Evolutionary conservation across 2,113 vertebrate genomes (phyloP).

Genomic region (Barnardius zonarius): DNA sequence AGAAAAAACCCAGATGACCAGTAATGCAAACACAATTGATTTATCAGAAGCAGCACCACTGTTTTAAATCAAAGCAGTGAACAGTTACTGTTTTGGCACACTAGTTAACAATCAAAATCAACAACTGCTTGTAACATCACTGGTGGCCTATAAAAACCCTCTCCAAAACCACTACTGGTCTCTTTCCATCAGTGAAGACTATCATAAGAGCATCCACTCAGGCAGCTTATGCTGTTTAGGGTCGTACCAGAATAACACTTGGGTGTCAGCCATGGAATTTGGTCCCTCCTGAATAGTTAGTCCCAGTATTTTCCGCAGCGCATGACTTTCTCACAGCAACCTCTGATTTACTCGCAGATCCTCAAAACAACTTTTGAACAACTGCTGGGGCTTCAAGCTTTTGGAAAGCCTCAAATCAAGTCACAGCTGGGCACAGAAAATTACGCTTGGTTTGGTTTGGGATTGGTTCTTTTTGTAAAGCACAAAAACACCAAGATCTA

Average conservation of each 20-base stretch:
- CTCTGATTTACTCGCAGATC: background rate
- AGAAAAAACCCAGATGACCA: background rate
- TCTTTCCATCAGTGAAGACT: background rate
- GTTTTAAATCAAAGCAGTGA: background rate
- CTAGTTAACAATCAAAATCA: background rate
- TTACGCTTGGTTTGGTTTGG: background rate
- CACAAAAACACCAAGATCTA: background rate
- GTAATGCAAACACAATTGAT: background rate
- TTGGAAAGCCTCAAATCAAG: background rate
- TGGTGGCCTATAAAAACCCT: background rate
- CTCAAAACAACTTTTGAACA: background rate
- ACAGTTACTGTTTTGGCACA: background rate
- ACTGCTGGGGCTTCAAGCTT: background rate
- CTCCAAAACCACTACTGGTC: background rate
- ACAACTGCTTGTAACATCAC: background rate
- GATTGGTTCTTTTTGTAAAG: background rate
- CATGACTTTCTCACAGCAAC: background rate
- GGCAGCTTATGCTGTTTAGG: background rate
- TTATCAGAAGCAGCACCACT: background rate
- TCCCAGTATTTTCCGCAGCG: accelerated
- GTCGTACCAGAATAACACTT: accelerated
- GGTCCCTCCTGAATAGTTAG: background rate
- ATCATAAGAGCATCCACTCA: background rate
- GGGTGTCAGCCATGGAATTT: background rate
- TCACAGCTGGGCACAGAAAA: background rate